Evolutionary conservation across 2,113 vertebrate genomes (phyloP).

Genomic region (Rhodinocichla rosea): DNA sequence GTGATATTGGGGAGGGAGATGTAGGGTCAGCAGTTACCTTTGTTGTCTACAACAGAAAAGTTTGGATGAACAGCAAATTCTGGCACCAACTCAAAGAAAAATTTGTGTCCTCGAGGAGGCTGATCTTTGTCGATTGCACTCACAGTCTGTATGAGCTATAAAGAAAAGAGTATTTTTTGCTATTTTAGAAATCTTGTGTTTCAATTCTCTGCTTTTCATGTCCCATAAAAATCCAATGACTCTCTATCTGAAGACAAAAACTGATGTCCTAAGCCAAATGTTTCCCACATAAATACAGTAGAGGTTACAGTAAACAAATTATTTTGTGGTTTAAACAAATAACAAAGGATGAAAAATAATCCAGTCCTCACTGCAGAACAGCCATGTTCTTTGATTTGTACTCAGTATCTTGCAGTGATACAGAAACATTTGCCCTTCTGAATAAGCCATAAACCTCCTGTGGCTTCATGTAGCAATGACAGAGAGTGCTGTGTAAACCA

Average conservation of each 20-base stretch:
- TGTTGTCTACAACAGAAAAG: conserved; percentile 81
- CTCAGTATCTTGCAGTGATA: neutral
- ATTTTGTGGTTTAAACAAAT: neutral
- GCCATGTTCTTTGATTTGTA: neutral
- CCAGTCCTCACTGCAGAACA: neutral
- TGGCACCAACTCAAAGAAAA: conserved; percentile 80
- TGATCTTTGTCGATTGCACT: conserved; percentile 81
- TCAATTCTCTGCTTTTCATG: neutral
- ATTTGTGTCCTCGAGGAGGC: conserved; percentile 76
- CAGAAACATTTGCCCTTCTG: neutral
- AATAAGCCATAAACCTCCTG: conserved; percentile 1
- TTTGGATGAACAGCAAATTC: conserved; percentile 79
- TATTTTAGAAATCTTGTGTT: neutral
- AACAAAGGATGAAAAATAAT: neutral
- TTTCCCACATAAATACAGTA: neutral
- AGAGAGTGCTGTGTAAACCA: neutral
- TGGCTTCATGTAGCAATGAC: neutral
- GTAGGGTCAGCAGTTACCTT: conserved; percentile 66
- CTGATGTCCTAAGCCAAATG: neutral
- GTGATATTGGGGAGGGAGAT: neutral
- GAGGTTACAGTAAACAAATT: neutral
- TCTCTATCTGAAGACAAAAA: neutral
- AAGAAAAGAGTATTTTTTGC: neutral
- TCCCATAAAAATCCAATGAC: neutral
- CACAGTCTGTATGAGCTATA: conserved; percentile 80